Evolutionary conservation across 2,888 invertebrate species (phyloP), one percentile per base, ranked within the genome.

Genomic region (Strigamia transsilvanica): DNA sequence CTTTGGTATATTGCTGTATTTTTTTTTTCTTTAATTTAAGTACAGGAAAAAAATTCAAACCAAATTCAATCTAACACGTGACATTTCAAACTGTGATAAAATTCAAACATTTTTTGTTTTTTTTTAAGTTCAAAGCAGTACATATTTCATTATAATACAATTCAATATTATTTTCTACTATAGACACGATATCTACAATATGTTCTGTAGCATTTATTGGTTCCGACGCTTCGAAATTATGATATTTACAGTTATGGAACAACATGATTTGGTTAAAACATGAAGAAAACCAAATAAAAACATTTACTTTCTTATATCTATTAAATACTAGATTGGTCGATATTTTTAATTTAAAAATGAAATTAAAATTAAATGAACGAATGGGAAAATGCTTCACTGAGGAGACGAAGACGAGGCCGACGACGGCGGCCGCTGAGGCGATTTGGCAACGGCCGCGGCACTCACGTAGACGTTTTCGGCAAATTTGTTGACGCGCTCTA

Each of bases 401-500:
- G 73, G 73, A 7, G 73, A 73, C 27, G 73, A 73, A 15, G 73
- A 73, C 5, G 73, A 13, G 13, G 73, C 13, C 12, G 73, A 73
- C 15, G 73, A 21, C 4, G 73, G 78, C 12, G 32, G 18, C 34
- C 15, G 41, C n/a, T 23, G 38, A 5, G 78, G 18, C 34, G 80
- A 27, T 27, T 15, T 13, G 41, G 6, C n/a, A 2, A 73, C 42
- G 23, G 73, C 51, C 2, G 84, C 77, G 15, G 83, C 84, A 41
- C 84, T 61, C 23, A 85, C 79, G 81, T 84, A 84, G 79, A 84
- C 85, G 80, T 83, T 84, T 51, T 85, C 85, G 81, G 83, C 83
- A 10, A 83, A 81, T 21, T 93, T 93, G 86, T 93, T 92, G 82
- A 94, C 94, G 87, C 94, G 94, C 88, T 96, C 96, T 88, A 97